Base-by-base conservation (phyloP, 2,888 invertebrate species). In the Drosophila hamatofila region DNA sequence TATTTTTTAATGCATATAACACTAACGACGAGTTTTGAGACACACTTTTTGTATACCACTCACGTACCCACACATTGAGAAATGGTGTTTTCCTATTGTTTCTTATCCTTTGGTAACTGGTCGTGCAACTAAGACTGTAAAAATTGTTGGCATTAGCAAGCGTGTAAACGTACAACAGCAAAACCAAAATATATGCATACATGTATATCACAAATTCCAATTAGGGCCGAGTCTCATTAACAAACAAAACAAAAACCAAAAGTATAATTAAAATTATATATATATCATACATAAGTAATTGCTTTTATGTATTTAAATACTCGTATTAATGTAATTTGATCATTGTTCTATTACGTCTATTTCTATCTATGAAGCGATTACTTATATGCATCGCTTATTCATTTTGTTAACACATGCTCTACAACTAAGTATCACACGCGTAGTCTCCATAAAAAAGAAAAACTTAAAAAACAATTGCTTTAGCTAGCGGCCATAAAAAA, bases 101-200 rank as follows among this genome's bases (percentile, higher is more conserved):
- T 62, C 51, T 39, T 68, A 54, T 60, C 42, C 27, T 76, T 69
- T 83, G 81, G 83, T 80, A 77, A 72, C 69, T 83, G 81, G 78
- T 81, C 84, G 81, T 80, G 80, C 77, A 83, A 80, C 70, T 83
- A 80, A 76, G 80, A 65, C 80, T 81, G 80, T 81, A 83, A 66
- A 78, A 73, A 33, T 68, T 68, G 48, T 71, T 64, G 58, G 75
- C 61, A 72, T 71, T 67, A 60, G 68, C 63, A 68, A 70, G 64
- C 58, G 70, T 69, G 62, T 74, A 63, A 58, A 61, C 72, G 23
- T 55, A 27, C 54, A 72, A 63, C 39, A 61, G 66, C 49, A 59
- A 65, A 33, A 42, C 33, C 27, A 37, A 49, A 18, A 21, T 46
- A 27, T 60, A 67, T 52, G 23, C 33, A 58, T 54, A 39, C 21